These are phyloP conservation scores for Pseudobourletiella spinata DNA, from an alignment of 1,140 invertebrate genomes.

Conservation along the genomic window DNA sequence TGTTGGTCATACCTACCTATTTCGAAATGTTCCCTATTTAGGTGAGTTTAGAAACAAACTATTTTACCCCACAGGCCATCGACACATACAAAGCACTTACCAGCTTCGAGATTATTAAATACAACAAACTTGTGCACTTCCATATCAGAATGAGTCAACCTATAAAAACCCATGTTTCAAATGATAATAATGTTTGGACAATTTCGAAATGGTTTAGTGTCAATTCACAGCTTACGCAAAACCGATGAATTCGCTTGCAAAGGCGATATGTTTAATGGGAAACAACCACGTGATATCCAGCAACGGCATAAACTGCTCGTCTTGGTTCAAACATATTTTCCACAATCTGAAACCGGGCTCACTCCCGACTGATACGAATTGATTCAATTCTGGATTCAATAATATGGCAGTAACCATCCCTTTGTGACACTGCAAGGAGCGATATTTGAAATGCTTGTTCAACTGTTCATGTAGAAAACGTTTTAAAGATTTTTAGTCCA, in stretches of 20 bases:
- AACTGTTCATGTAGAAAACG: too few relatives aligned
- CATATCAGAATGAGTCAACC: slow-evolving; percentile 14
- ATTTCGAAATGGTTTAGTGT: too few relatives aligned
- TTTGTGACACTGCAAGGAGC: slow-evolving; percentile 20
- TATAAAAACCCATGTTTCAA: too few relatives aligned
- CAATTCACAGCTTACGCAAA: slow-evolving; percentile 13
- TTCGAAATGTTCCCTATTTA: too few relatives aligned
- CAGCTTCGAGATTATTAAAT: slow-evolving; percentile 18
- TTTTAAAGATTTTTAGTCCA: too few relatives aligned
- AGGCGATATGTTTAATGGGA: slow-evolving; percentile 16
- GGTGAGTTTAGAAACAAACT: too few relatives aligned
- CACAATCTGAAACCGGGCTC: slow-evolving; percentile 26
- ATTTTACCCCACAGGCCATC: too few relatives aligned
- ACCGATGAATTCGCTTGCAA: slow-evolving; percentile 16
- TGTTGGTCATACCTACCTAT: slow-evolving; percentile 22
- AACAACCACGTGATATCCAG: slow-evolving; percentile 30
- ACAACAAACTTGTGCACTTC: slow-evolving; percentile 24
- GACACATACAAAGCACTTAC: slow-evolving; percentile 13
- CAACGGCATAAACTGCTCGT: slow-evolving; percentile 28
- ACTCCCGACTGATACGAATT: slow-evolving; percentile 23
- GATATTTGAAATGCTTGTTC: background rate
- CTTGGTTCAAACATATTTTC: slow-evolving; percentile 26
- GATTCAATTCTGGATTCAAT: slow-evolving; percentile 26
- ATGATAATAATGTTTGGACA: too few relatives aligned
- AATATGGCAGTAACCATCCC: slow-evolving; percentile 15